These are phyloP conservation scores for Calameuta filiformis DNA, from an alignment of 2,888 invertebrate species.

Conservation along the genomic window DNA sequence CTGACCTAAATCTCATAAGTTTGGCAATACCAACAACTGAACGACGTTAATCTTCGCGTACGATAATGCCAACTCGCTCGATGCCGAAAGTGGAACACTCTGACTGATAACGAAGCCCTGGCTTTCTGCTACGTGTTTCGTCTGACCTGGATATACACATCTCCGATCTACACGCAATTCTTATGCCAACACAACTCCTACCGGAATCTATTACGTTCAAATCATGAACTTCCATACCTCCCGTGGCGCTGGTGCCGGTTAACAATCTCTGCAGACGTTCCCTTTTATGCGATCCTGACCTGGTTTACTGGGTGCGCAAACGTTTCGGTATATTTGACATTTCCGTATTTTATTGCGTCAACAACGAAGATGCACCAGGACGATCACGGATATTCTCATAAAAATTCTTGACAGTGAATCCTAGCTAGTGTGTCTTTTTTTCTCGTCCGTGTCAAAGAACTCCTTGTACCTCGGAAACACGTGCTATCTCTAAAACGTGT, in stretches of 20 bases:
- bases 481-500: not conserved
- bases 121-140: conserved; percentile 16
- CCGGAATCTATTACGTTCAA: conserved; percentile 21
- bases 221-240: conserved; percentile 39
- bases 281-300: conserved; percentile 63
- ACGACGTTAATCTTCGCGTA: conserved; percentile 1
- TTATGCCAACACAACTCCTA: conserved; percentile 31
- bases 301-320: conserved; percentile 43
- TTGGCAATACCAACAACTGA: not conserved
- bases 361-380: no score
- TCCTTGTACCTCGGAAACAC: not conserved
- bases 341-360: no score
- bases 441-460: not conserved
- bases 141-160: conserved; percentile 41
- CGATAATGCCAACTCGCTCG: conserved; percentile 1
- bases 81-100: not conserved
- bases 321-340: no score
- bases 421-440: no score
- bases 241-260: conserved; percentile 30
- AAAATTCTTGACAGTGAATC: not conserved
- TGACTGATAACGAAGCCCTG: not conserved
- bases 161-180: conserved; percentile 29
- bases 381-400: no score
- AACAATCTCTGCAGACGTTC: conserved; percentile 46
- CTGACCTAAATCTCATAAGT: not conserved